phyloP scores from a whole-genome alignment of 2,113 vertebrate genomes.

The Paradisaea rubra region DNA sequence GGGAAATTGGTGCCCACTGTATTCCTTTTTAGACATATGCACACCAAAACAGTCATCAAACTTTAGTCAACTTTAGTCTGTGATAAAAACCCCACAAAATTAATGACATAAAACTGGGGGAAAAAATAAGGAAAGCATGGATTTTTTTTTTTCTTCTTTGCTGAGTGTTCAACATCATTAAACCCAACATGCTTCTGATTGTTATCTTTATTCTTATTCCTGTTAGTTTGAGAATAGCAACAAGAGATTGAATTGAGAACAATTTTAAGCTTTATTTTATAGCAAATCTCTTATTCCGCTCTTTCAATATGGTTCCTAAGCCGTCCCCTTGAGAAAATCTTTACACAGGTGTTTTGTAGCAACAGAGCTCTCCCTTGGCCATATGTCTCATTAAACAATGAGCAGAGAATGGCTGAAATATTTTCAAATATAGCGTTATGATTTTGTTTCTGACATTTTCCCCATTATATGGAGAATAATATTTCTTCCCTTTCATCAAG shows the following conservation, averaged over 20 bases:
- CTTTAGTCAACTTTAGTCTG: not conserved
- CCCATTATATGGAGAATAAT: not conserved
- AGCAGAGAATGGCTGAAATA: not conserved
- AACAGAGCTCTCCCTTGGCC: not conserved
- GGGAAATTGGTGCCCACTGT: not conserved
- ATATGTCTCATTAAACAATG: not conserved
- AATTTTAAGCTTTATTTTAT: not conserved
- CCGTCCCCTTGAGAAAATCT: not conserved
- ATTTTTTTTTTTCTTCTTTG: not conserved
- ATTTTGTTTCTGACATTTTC: not conserved
- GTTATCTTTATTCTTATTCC: not conserved
- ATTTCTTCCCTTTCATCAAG: not conserved
- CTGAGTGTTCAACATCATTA: not conserved
- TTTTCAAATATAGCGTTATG: not conserved
- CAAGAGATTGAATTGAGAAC: not conserved
- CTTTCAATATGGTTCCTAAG: not conserved
- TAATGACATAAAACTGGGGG: not conserved
- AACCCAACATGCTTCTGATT: not conserved
- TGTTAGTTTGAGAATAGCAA: not conserved
- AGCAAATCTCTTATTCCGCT: not conserved
- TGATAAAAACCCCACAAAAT: not conserved
- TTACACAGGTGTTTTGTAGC: not conserved
- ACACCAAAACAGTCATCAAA: not conserved
- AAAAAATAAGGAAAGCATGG: not conserved
- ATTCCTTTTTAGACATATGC: not conserved